Conservation (phyloP, 2,113 vertebrate genomes). For the Colistium nudipinnis region DNA sequence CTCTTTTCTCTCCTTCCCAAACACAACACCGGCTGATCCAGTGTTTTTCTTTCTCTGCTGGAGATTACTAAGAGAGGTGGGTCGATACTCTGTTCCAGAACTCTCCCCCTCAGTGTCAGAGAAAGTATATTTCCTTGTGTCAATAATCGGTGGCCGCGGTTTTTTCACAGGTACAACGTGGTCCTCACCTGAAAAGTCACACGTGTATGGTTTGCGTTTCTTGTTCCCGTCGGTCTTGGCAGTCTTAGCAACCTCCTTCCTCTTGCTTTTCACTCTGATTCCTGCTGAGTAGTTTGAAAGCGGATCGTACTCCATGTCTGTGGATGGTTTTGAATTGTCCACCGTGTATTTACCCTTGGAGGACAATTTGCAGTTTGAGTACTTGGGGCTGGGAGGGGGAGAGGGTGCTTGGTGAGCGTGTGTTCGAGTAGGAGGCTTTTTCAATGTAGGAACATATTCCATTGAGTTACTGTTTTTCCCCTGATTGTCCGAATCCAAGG, state of each 20-base stretch:
- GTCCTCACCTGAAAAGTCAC: conserved; percentile 69
- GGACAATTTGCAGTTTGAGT: conserved; percentile 52
- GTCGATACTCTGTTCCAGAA: conserved; percentile 78
- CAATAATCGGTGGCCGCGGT: conserved; percentile 50
- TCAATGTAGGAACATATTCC: conserved; percentile 91
- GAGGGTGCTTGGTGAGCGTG: conserved; percentile 27
- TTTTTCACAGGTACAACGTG: conserved; percentile 83
- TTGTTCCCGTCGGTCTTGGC: conserved; percentile 41
- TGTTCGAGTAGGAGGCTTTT: conserved; percentile 69
- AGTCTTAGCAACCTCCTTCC: conserved; percentile 46
- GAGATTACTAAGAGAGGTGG: conserved; percentile 65
- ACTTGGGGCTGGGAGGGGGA: conserved; percentile 57
- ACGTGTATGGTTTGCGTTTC: conserved; percentile 62
- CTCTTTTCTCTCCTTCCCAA: conserved; percentile 49
- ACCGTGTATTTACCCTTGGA: conserved; percentile 91
- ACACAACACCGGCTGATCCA: conserved; percentile 1
- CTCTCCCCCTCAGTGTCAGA: conserved; percentile 89
- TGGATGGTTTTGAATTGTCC: conserved; percentile 90
- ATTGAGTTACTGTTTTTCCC: conserved; percentile 76
- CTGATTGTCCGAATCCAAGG: conserved; percentile 80
- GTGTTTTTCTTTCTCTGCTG: conserved; percentile 65
- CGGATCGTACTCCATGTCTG: conserved; percentile 95
- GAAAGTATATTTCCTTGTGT: conserved; percentile 78
- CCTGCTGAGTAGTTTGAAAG: conserved; percentile 93
- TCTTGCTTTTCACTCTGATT: conserved; percentile 83